These are phyloP conservation scores for Neria commutata DNA, from an alignment of 2,888 invertebrate genomes.

Conservation along the genomic window DNA sequence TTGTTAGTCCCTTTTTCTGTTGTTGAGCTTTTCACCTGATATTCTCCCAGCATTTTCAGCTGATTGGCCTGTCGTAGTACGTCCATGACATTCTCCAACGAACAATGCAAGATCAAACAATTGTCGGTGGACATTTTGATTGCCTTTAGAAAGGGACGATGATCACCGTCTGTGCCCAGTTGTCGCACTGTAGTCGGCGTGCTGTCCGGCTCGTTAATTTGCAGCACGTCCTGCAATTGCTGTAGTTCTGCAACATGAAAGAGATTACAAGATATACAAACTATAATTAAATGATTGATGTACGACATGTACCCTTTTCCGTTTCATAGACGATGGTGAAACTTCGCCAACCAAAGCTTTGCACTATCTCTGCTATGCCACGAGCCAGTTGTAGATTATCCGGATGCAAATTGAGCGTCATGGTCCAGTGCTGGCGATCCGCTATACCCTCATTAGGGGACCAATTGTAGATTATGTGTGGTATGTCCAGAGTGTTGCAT, in stretches of 20 bases:
- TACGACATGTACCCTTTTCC: conserved; percentile 68
- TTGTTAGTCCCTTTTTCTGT: no score
- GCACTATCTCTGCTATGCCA: conserved; percentile 76
- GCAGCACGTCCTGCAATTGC: conserved; percentile 79
- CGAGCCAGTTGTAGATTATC: conserved; percentile 69
- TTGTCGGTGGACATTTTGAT: conserved; percentile 73
- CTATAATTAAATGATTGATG: background rate
- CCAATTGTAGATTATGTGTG: conserved; percentile 70
- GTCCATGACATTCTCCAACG: conserved; percentile 68
- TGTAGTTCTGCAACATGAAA: conserved; percentile 66
- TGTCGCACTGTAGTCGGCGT: conserved; percentile 73
- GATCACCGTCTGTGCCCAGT: conserved; percentile 65
- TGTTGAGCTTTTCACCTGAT: conserved; percentile 65
- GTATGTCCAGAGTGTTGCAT: conserved; percentile 70
- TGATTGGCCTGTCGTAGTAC: conserved; percentile 78
- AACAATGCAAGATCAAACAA: conserved; percentile 79
- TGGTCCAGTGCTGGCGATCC: conserved; percentile 62
- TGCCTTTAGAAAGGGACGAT: conserved; percentile 75
- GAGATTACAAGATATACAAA: background rate
- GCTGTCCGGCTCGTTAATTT: conserved; percentile 71
- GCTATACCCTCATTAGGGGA: conserved; percentile 63
- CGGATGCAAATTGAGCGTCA: conserved; percentile 75
- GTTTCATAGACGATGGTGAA: conserved; percentile 85
- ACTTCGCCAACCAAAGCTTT: conserved; percentile 77
- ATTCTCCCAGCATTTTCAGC: conserved; percentile 81